Evolutionary conservation across 1,140 invertebrate genomes (phyloP).

Genomic region (Elymnias hypermnestra): DNA sequence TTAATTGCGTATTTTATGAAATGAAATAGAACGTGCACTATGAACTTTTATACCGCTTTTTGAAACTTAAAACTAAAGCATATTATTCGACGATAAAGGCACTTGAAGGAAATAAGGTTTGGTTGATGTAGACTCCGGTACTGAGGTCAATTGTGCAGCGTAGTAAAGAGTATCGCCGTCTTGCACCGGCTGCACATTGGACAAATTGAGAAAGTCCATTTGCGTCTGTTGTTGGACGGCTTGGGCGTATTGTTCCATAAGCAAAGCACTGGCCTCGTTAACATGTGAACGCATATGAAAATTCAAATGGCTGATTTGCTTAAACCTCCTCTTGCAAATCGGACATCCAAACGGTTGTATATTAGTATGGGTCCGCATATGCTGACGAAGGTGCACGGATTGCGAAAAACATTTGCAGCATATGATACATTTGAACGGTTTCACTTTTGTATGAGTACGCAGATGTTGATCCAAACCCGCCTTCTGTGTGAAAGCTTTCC

Average conservation of each 20-base stretch:
- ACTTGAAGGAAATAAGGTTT: conserved; percentile 5
- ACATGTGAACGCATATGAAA: conserved; percentile 67
- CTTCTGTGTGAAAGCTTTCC: conserved; percentile 91
- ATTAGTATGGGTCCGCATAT: conserved; percentile 76
- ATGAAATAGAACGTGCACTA: too few relatives aligned
- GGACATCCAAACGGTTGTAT: conserved; percentile 85
- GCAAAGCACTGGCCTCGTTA: conserved; percentile 22
- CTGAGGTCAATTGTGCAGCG: conserved; percentile 41
- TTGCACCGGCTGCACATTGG: conserved; percentile 47
- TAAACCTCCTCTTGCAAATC: conserved; percentile 76
- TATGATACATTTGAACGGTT: conserved; percentile 82
- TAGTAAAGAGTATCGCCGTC: conserved; percentile 61
- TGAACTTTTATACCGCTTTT: too few relatives aligned
- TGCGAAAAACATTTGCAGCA: conserved; percentile 81
- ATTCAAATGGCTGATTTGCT: conserved; percentile 71
- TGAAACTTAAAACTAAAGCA: too few relatives aligned
- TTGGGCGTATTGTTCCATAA: conserved; percentile 34
- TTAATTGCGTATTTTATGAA: too few relatives aligned
- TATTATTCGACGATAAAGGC: background rate
- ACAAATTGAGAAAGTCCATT: conserved; percentile 47
- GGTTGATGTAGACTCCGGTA: background rate
- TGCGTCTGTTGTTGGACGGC: conserved; percentile 23
- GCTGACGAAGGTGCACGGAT: conserved; percentile 67
- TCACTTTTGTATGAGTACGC: conserved; percentile 80
- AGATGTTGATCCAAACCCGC: conserved; percentile 78